phyloP scores from a whole-genome alignment of 1,140 invertebrate genomes.

The Delia radicum region DNA sequence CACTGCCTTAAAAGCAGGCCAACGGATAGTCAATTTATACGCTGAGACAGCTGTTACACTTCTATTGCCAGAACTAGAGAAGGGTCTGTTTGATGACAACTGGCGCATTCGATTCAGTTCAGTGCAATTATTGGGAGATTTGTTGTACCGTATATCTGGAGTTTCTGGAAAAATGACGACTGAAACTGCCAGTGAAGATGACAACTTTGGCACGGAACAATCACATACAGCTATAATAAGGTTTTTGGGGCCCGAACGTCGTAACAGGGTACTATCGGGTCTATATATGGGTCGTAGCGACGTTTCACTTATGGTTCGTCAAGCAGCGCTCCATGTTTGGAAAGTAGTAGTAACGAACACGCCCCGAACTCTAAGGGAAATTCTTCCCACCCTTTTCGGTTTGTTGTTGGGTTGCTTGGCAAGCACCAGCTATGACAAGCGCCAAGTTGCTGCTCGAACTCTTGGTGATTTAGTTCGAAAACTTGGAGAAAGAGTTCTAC shows the following conservation, averaged over 20 bases:
- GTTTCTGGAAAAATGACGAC: constrained; percentile 99
- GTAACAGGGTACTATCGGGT: constrained; percentile 92
- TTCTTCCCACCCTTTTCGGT: constrained; percentile 91
- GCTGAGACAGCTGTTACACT: constrained; percentile 94
- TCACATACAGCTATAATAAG: constrained; percentile 89
- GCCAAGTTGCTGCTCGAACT: constrained; percentile 93
- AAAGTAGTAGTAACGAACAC: constrained; percentile 98
- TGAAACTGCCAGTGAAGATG: constrained; percentile 96
- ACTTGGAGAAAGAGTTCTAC: constrained; percentile 94
- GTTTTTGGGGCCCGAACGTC: constrained; percentile 81
- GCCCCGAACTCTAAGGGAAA: constrained; percentile 93
- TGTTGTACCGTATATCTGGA: constrained; percentile 95
- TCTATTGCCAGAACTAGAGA: constrained; percentile 91
- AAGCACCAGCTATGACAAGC: constrained; percentile 92
- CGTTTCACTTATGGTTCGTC: constrained; percentile 93
- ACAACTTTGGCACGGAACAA: constrained; percentile 98
- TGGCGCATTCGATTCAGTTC: constrained; percentile 97
- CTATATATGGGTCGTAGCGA: constrained; percentile 98
- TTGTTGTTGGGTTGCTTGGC: constrained; percentile 90
- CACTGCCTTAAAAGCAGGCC: constrained; percentile 94
- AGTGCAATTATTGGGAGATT: constrained; percentile 93
- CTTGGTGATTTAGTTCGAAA: constrained; percentile 97
- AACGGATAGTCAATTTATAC: constrained; percentile 95
- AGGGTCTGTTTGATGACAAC: constrained; percentile 93
- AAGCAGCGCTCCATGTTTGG: constrained; percentile 97